phyloP scores from a whole-genome alignment of 2,888 invertebrate species.

The Laothoe populi region DNA sequence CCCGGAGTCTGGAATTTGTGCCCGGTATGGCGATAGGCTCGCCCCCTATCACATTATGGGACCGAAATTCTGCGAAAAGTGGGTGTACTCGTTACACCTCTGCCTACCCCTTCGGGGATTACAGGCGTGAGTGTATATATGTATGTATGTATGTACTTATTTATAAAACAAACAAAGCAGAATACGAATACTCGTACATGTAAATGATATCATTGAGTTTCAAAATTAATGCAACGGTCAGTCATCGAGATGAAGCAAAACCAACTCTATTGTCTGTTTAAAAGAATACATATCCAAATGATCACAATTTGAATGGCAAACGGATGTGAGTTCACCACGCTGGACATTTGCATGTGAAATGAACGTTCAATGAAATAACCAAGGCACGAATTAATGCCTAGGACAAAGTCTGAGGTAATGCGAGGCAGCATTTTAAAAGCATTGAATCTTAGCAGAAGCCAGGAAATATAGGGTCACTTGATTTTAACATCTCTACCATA shows the following conservation, averaged over 20 bases:
- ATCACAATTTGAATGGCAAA: constrained; percentile 33
- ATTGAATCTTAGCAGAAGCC: no score
- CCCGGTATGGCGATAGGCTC: no score
- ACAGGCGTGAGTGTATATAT: no score
- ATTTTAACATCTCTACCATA: no score
- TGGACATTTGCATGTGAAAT: constrained; percentile 51
- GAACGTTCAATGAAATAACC: constrained; percentile 43
- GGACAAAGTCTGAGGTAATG: constrained; percentile 10
- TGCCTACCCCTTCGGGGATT: no score
- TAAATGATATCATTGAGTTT: no score
- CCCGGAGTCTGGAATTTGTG: no score
- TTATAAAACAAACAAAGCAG: constrained; percentile 1
- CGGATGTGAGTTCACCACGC: constrained; percentile 55
- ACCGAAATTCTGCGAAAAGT: no score
- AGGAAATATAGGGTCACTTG: no score
- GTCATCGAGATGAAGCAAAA: background rate
- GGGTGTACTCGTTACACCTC: no score
- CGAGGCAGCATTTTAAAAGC: constrained; percentile 10
- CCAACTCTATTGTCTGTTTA: background rate
- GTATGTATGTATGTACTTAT: no score
- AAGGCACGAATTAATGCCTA: constrained; percentile 37
- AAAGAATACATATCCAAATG: background rate
- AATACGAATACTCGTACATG: background rate
- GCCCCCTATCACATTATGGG: no score
- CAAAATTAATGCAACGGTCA: background rate